These are phyloP conservation scores for Epinephelus cyanopodus DNA, from an alignment of 2,113 vertebrate species.

Conservation along the genomic window DNA sequence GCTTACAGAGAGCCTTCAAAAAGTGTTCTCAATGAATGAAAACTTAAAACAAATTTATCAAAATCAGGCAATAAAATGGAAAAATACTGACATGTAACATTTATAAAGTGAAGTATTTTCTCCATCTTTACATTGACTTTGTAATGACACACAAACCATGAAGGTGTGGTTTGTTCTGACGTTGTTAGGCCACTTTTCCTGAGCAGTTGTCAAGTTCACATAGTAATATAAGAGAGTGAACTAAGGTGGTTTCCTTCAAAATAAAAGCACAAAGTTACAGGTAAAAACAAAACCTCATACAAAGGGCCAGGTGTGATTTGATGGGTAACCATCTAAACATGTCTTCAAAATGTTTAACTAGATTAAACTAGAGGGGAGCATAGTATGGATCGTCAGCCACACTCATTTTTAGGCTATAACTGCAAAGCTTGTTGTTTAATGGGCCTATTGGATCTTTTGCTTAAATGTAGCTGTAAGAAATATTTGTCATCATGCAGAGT, in stretches of 20 bases:
- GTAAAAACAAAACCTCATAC: neutral
- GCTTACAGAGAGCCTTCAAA: neutral
- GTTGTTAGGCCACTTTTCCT: constrained; percentile 2
- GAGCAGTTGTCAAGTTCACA: neutral
- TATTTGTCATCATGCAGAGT: too few relatives aligned
- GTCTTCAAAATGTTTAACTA: neutral
- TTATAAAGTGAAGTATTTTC: neutral
- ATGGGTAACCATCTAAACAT: neutral
- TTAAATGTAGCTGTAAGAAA: too few relatives aligned
- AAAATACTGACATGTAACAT: neutral
- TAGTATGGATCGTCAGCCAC: neutral
- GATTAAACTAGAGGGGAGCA: too few relatives aligned
- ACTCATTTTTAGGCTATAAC: neutral
- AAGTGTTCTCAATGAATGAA: neutral
- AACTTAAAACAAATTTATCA: neutral
- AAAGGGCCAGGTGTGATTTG: neutral
- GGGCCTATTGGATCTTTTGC: too few relatives aligned
- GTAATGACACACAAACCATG: neutral
- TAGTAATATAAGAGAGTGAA: neutral
- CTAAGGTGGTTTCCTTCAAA: neutral
- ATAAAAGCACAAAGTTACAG: constrained; percentile 30
- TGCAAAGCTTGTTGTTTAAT: neutral
- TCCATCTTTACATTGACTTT: neutral
- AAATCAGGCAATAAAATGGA: neutral
- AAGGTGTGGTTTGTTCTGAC: constrained; percentile 55